Evolutionary conservation across 2,113 vertebrate species (phyloP).

Genomic region (Pipa parva): DNA sequence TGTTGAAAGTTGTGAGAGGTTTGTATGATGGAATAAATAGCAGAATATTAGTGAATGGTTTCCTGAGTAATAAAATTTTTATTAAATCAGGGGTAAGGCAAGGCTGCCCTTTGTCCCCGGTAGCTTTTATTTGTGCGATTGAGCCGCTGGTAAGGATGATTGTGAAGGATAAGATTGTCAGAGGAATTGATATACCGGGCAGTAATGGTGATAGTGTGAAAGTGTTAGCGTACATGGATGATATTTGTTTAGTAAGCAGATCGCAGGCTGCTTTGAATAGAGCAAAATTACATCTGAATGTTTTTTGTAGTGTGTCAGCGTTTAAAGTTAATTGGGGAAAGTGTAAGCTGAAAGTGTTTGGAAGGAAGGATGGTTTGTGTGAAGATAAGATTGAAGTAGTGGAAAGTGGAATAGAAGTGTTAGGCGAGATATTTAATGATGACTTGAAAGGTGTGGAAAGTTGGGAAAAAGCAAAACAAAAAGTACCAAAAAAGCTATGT

Average conservation of each 20-base stretch:
- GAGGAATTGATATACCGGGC: background rate
- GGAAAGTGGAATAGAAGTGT: background rate
- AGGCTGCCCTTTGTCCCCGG: background rate
- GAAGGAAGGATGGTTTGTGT: background rate
- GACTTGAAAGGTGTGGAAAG: background rate
- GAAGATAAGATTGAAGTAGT: background rate
- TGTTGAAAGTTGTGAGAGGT: background rate
- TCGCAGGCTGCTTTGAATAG: background rate
- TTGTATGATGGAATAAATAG: background rate
- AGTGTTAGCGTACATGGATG: background rate
- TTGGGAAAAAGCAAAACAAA: background rate
- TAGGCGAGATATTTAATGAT: background rate
- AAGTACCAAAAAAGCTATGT: background rate
- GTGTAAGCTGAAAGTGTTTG: background rate
- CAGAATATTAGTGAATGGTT: background rate
- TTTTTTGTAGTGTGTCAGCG: background rate
- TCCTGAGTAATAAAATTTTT: rapidly evolving
- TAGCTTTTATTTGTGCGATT: background rate
- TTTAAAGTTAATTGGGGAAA: background rate
- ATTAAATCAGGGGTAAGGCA: background rate
- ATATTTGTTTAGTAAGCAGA: background rate
- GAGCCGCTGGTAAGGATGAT: background rate
- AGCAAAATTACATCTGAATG: background rate
- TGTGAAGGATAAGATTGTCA: background rate
- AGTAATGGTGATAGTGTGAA: background rate